Base-by-base conservation (phyloP, 2,888 invertebrate species). In the Cancer borealis region DNA sequence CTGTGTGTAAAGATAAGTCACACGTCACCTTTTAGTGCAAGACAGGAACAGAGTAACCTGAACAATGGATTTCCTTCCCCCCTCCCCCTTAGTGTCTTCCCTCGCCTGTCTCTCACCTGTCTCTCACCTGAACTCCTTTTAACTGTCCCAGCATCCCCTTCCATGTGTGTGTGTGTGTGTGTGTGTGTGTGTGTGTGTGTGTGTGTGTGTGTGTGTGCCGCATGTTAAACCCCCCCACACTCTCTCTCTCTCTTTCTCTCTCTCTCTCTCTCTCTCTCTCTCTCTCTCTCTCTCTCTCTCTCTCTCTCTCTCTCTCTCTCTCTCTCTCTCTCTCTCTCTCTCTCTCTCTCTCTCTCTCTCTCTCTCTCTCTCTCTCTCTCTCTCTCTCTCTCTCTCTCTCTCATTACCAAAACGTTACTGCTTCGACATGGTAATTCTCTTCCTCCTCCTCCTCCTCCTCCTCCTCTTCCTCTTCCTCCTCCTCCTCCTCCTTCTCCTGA, bases 291-390 rank as follows among this genome's bases (percentile, higher is more conserved):
- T 46, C 47, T 6, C 66, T 21, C 92, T 17, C 92, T 79, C 79
- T 46, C 92, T 92, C 79, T 92, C 92, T 79, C 79, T 92, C 92
- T 79, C 79, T 91, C 49, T 49, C 49, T 49, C 49, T 49, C 49
- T 49, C 49, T 49, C 49, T 49, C 49, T 49, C 49, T 49, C 49
- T 49, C 88, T 91, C 91, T 66, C 73, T 91, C 91, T 88, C 88
- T 88, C 88, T 88, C 88, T 88, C 88, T 88, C 88, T 88, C 88
- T 88, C 88, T 45, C 88, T 88, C 88, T 88, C 88, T 88, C 88
- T 88, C 88, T 88, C 88, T 88, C 88, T 88, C 88, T 88, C 88
- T 88, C 88, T 45, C 88, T 88, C 88, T 88, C 88, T 88, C 88
- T 88, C 88, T 88, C 88, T 88, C 88, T 88, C 90, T 90, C 90